Evolutionary conservation across 2,888 invertebrate genomes (phyloP).

Genomic region (Andrena dorsata): DNA sequence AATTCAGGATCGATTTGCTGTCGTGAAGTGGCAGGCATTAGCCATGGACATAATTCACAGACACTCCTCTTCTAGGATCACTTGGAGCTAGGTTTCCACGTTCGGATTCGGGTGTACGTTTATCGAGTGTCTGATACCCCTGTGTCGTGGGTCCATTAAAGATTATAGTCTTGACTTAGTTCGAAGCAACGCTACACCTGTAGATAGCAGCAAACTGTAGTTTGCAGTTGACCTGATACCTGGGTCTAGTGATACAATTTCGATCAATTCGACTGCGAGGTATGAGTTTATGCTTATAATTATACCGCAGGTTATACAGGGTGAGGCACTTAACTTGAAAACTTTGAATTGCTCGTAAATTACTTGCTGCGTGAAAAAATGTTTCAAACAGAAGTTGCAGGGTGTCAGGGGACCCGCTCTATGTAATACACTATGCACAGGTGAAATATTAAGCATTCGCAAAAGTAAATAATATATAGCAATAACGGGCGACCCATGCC

Average conservation of each 20-base stretch:
- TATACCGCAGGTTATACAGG: not conserved
- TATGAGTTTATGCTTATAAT: not conserved
- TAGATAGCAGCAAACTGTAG: constrained; percentile 18
- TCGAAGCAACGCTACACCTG: constrained; percentile 20
- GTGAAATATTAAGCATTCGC: no score
- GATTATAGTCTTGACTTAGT: constrained; percentile 55
- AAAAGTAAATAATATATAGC: no score
- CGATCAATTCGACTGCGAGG: not conserved
- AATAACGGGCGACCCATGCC: no score
- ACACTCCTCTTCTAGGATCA: constrained; percentile 70
- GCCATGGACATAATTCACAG: constrained; percentile 74
- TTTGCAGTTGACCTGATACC: constrained; percentile 47
- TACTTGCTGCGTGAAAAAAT: no score
- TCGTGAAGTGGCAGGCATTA: constrained; percentile 74
- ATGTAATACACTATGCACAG: no score
- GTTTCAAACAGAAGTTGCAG: no score
- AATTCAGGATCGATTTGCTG: constrained; percentile 74
- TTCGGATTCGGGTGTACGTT: constrained; percentile 55
- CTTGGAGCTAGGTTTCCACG: constrained; percentile 62
- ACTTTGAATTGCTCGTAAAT: no score
- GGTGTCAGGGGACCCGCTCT: no score
- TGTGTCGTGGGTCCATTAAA: constrained; percentile 31
- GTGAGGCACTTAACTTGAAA: no score
- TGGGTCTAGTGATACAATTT: constrained; percentile 6
- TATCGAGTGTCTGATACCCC: constrained; percentile 51